Evolutionary conservation across 2,797 vertebrate species (phyloP), one percentile per base, ranked within the genome.

Genomic region (Coreius guichenoti): DNA sequence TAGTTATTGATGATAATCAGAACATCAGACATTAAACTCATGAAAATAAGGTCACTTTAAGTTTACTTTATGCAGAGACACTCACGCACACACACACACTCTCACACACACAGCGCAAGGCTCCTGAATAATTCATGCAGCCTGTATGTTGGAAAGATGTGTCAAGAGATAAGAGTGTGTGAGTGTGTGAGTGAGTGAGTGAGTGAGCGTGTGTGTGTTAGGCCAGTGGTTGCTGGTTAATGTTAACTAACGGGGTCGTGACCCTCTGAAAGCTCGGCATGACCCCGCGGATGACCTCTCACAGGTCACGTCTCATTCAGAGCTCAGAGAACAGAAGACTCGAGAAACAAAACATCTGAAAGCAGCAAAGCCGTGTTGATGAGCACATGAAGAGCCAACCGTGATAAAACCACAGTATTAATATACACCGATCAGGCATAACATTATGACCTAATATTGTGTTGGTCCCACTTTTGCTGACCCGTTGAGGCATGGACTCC

Each of bases 51-150:
- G 17, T 51, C 16, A 54, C 33, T 8, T 39, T 1, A 47, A 39
- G 39, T 19, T 19, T 17, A 29, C 13, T 29, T 29, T 29, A 5
- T 29, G 14, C 70, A 47, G 14, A 47, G 56, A 63, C 36, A 45
- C 77, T 7, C 68, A 43, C 67, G 45, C 33, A 61, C 51, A 65
- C n/a, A 26, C n/a, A 11, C 67, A 36, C 67, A 17, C 33, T 51
- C 61, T 17, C 73, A 73, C 72, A 69, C 54, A 77, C 54, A 73
- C 81, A 73, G 11, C 11, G 82, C 11, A 47, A 43, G 31, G 31
- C 33, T 84, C 45, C 26, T 80, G 51, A 87, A 87, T 83, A 73
- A 85, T 87, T 72, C 8, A 86, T 61, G 45, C 8, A 16, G 51
- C 17, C 58, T 39, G 43, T 75, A 16, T 82, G 73, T 51, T 86